Evolutionary conservation across 1,140 invertebrate genomes (phyloP).

Genomic region (Druon quercuslanigerum): DNA sequence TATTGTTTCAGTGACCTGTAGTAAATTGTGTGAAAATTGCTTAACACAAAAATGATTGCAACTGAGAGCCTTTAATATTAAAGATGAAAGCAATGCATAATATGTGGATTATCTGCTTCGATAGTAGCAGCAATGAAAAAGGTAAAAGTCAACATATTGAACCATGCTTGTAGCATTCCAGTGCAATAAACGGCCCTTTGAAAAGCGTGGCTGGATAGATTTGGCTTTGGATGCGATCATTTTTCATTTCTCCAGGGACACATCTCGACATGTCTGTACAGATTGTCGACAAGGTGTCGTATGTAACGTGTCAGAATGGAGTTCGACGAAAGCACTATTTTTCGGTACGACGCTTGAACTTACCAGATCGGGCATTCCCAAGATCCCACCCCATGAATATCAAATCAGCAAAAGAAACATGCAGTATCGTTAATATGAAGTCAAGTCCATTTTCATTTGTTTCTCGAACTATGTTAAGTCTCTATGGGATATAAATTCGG

Average conservation of each 20-base stretch:
- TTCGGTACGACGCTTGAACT: slow-evolving; percentile 13
- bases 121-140: no score
- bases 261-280: not conserved
- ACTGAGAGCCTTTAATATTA: no score
- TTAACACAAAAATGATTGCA: no score
- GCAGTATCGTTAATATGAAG: slow-evolving; percentile 53
- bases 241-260: slow-evolving; percentile 15
- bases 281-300: slow-evolving; percentile 6
- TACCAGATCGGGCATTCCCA: slow-evolving; percentile 32
- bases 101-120: no score
- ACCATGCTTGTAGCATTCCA: not conserved
- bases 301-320: not conserved
- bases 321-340: slow-evolving; percentile 18
- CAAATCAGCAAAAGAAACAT: slow-evolving; percentile 53
- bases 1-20: no score
- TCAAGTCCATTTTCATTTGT: slow-evolving; percentile 54
- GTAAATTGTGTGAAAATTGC: no score
- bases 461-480: slow-evolving; percentile 14
- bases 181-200: not conserved
- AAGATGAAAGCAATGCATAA: no score
- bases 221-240: slow-evolving; percentile 25
- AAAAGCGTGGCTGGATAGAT: not conserved
- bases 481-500: slow-evolving; percentile 2
- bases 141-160: no score
- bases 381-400: slow-evolving; percentile 65